These are phyloP conservation scores for Orchesellides sinensis DNA, from an alignment of 2,888 invertebrate species.

Conservation along the genomic window DNA sequence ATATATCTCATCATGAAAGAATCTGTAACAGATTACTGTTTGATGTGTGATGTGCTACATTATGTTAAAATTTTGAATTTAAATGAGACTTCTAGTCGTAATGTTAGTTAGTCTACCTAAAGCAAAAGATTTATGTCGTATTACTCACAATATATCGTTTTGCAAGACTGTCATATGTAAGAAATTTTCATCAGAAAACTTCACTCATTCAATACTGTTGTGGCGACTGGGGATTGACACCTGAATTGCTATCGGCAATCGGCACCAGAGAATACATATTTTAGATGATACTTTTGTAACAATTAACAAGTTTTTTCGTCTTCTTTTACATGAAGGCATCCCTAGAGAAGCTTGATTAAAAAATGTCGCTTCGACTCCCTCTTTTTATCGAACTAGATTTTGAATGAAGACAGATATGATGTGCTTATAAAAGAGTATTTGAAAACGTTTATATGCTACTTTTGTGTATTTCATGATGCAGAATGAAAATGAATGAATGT, in stretches of 20 bases:
- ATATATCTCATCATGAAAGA: slow-evolving; percentile 5
- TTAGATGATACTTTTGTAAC: not conserved
- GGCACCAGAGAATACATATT: not conserved
- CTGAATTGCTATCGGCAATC: not conserved
- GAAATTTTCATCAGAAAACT: not conserved
- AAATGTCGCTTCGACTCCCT: slow-evolving; percentile 3
- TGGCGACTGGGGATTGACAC: not conserved
- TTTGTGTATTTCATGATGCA: too few relatives aligned
- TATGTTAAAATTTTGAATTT: not conserved
- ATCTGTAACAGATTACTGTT: slow-evolving; percentile 8
- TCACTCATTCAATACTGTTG: not conserved
- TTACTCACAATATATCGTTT: not conserved
- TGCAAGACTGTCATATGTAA: too few relatives aligned
- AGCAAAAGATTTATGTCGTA: not conserved
- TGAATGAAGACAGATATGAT: not conserved
- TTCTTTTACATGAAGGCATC: not conserved
- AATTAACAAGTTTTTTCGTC: not conserved
- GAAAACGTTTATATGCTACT: not conserved
- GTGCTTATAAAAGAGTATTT: not conserved
- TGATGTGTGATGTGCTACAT: not conserved
- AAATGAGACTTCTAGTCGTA: too few relatives aligned
- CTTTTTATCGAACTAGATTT: slow-evolving; percentile 36
- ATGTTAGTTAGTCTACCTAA: too few relatives aligned
- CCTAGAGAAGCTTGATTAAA: not conserved
- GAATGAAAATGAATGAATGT: too few relatives aligned